A percentile compares a stretch with the other conserved stretches of the same genome.
Conservation (phyloP, 2,113 vertebrate species). For the Bufo gargarizans region DNA sequence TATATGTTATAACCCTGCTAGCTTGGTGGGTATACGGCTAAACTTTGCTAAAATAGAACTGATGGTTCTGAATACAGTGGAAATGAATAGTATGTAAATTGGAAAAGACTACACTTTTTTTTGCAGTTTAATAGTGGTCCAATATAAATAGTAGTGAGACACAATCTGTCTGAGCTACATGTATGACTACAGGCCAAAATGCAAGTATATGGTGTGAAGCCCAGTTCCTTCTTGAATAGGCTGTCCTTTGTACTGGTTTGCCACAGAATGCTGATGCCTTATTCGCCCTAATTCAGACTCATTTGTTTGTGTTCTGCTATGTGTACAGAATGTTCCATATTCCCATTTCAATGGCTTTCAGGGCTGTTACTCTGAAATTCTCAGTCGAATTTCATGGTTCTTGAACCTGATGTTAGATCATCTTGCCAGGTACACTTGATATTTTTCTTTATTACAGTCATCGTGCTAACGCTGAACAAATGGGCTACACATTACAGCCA, state of each 20-base stretch:
- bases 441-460: slow-evolving; percentile 40
- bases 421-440: slow-evolving; percentile 52
- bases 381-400: slow-evolving; percentile 42
- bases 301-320: slow-evolving; percentile 27
- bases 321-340: slow-evolving; percentile 46
- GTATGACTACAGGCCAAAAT: neutral
- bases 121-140: neutral
- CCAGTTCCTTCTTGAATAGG: neutral
- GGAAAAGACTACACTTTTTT: neutral
- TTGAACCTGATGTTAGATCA: slow-evolving; percentile 35
- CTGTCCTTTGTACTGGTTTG: slow-evolving; percentile 3
- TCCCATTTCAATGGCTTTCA: slow-evolving; percentile 37
- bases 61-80: neutral
- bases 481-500: slow-evolving; percentile 27
- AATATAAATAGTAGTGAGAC: neutral
- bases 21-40: no score
- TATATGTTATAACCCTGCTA: neutral
- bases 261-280: neutral
- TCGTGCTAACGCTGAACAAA: slow-evolving; percentile 46
- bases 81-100: slow-evolving; percentile 4
- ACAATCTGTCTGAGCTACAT: slow-evolving; percentile 14
- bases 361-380: slow-evolving; percentile 34
- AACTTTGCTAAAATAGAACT: neutral
- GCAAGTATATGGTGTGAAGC: neutral
- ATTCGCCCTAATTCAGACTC: neutral